Base-by-base conservation (phyloP, 2,113 vertebrate species). In the Indri indri region DNA sequence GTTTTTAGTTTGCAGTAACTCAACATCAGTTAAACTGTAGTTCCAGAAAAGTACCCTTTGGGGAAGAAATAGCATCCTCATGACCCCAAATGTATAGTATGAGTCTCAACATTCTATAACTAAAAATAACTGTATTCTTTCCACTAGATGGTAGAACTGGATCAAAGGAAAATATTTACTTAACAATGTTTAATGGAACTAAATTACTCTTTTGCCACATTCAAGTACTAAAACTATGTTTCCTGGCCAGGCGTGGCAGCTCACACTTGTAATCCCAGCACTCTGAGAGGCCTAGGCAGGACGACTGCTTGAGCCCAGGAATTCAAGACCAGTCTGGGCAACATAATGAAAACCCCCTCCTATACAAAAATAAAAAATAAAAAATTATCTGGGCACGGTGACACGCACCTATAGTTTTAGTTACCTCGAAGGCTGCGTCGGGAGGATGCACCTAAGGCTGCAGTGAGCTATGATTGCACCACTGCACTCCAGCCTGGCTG, bases 211-310 rank as follows among this genome's bases (percentile, higher is more conserved):
- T 34, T 6, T 82, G 30, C 27, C 40, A 82, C 68, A 83, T 71
- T 94, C 22, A 83, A 89, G 37, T 71, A 92, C 45, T 59, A 84
- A 92, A 96, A 87, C 52, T 45, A 61, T 12, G 12, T 70, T 92
- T 95, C 10, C 25, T 30, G 12, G 61, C 61, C 27, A 63, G 61
- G 61, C 12, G 61, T 25, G 27, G 10, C 61, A 63, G 27, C 61
- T 30, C 61, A 63, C 61, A 63, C 61, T 63, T 63, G 10, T 63
- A 30, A 63, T 61, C 59, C 27, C 27, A 63, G 25, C 27, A 63
- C 61, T 63, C 30, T 63, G 61, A 25, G 27, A 63, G 27, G 25
- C 27, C 61, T 30, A 63, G 10, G 4, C 59, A 63, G 27, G 61
- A 63, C 11, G 25, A 63, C 5, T 30, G 25, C 61, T 63, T 63